phyloP scores from a whole-genome alignment of 1,140 invertebrate genomes.

The Ylistrum balloti region DNA sequence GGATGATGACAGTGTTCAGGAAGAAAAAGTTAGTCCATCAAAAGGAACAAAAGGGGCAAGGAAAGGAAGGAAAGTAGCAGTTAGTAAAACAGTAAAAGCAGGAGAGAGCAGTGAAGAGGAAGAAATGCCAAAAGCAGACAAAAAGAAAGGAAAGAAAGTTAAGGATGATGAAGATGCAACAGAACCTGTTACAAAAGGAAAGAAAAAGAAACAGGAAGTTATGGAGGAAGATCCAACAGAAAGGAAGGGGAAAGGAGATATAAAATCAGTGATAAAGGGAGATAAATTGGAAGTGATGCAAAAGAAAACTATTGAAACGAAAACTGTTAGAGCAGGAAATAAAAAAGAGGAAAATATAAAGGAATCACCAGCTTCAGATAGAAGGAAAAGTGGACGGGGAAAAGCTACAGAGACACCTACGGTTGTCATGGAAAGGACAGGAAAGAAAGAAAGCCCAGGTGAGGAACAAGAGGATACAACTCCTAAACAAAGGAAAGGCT shows the following conservation, averaged over 20 bases:
- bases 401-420: conserved; percentile 41
- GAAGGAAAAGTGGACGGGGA: conserved; percentile 51
- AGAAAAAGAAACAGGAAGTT: background rate
- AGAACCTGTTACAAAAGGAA: background rate
- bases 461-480: background rate
- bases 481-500: conserved; percentile 51
- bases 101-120: background rate
- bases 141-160: background rate
- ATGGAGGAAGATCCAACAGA: conserved; percentile 3
- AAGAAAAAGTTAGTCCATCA: background rate
- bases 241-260: conserved; percentile 53
- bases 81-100: background rate
- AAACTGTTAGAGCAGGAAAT: background rate
- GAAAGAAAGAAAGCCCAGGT: conserved; percentile 42
- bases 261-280: conserved; percentile 41
- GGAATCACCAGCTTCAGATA: background rate
- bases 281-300: conserved; percentile 50
- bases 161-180: background rate
- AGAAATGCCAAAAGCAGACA: background rate
- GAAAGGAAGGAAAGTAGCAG: background rate
- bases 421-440: background rate
- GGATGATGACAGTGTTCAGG: conserved; percentile 45
- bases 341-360: background rate
- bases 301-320: conserved; percentile 45
- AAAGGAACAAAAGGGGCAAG: background rate